Percentiles rank a stretch among this genome's conserved stretches.
Evolutionary conservation across 2,113 vertebrate genomes (phyloP).

Genomic region (Nerophis lumbriciformis): DNA sequence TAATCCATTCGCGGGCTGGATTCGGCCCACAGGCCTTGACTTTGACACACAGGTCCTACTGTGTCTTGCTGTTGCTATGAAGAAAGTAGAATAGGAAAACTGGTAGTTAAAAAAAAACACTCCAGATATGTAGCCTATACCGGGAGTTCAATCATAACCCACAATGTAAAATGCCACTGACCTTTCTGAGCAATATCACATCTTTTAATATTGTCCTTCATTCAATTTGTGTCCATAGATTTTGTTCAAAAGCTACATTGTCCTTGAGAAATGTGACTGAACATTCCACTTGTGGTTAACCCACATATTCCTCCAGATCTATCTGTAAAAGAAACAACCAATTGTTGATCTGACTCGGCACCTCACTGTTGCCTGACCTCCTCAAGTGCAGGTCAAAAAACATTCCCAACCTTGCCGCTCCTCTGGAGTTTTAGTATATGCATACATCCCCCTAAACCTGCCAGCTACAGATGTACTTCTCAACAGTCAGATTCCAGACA

Average conservation of each 20-base stretch:
- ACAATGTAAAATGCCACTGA: not conserved
- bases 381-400: conserved; percentile 34
- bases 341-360: conserved; percentile 44
- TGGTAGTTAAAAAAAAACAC: too few relatives aligned
- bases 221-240: not conserved
- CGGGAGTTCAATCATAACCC: not conserved
- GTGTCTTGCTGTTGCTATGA: too few relatives aligned
- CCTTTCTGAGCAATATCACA: not conserved
- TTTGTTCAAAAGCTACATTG: conserved; percentile 10
- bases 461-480: conserved; percentile 6
- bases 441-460: conserved; percentile 5
- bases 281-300: conserved; percentile 12
- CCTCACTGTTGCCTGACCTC: conserved; percentile 49
- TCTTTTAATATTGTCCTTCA: not conserved
- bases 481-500: conserved; percentile 3
- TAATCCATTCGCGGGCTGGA: too few relatives aligned
- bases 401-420: conserved; percentile 13
- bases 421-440: conserved; percentile 3
- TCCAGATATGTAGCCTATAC: too few relatives aligned
- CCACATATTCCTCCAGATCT: conserved; percentile 12
- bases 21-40: too few relatives aligned
- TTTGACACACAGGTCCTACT: too few relatives aligned
- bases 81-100: too few relatives aligned
- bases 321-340: conserved; percentile 20
- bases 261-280: conserved; percentile 11